Evolutionary conservation across 2,888 invertebrate species (phyloP).

Genomic region (Drosophila lacicola): DNA sequence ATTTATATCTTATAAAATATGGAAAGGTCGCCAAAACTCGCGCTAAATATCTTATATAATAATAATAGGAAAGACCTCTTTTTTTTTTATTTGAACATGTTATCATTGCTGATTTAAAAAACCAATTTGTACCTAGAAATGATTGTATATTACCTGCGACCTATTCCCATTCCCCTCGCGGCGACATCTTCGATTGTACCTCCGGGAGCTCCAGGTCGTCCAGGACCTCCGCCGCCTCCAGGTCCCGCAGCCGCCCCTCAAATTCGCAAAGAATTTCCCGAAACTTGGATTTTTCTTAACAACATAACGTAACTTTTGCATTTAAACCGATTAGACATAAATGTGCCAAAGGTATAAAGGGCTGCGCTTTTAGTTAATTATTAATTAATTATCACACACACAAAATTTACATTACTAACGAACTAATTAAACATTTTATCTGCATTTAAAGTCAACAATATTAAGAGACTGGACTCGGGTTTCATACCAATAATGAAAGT

Average conservation of each 20-base stretch:
- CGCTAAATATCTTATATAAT: too few relatives aligned
- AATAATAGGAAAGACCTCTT: too few relatives aligned
- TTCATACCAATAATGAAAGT: slow-evolving; percentile 59
- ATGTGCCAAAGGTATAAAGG: background rate
- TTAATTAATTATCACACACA: background rate
- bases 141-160: background rate
- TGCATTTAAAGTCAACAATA: slow-evolving; percentile 46
- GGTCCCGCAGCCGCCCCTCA: slow-evolving; percentile 1
- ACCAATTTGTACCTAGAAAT: slow-evolving; percentile 14
- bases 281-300: slow-evolving; percentile 88
- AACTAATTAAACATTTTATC: slow-evolving; percentile 24
- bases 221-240: background rate
- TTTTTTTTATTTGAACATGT: too few relatives aligned
- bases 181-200: background rate
- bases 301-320: slow-evolving; percentile 56
- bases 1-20: too few relatives aligned
- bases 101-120: background rate
- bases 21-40: too few relatives aligned
- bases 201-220: background rate
- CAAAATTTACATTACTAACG: slow-evolving; percentile 5
- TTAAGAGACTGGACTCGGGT: slow-evolving; percentile 43
- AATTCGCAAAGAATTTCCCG: slow-evolving; percentile 88
- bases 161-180: background rate
- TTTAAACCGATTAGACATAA: background rate
- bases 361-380: background rate